Evolutionary conservation across 1,140 invertebrate genomes (phyloP).

Genomic region (Diabrotica undecimpunctata): DNA sequence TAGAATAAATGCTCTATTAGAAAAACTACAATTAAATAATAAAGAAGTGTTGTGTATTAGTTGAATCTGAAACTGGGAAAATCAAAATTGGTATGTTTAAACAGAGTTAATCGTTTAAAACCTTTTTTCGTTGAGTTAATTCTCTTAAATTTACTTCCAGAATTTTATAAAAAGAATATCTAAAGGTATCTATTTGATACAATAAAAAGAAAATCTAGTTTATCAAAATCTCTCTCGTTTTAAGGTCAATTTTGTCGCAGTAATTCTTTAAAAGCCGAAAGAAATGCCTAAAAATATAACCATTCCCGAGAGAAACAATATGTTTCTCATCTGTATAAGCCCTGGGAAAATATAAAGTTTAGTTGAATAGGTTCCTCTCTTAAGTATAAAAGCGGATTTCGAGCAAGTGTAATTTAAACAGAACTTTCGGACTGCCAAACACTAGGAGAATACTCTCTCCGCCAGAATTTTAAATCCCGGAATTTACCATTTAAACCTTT

Average conservation of each 20-base stretch:
- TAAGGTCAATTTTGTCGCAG: slow-evolving; percentile 2
- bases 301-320: slow-evolving; percentile 1
- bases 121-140: too few species aligned
- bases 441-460: not conserved
- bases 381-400: slow-evolving; percentile 14
- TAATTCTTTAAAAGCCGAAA: not conserved
- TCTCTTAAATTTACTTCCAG: too few species aligned
- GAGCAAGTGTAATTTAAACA: slow-evolving; percentile 11
- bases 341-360: slow-evolving; percentile 12
- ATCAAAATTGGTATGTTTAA: too few species aligned
- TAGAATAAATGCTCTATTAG: too few species aligned
- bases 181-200: too few species aligned
- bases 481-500: not conserved
- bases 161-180: too few species aligned
- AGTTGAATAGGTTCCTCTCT: slow-evolving; percentile 8
- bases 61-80: too few species aligned
- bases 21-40: too few species aligned
- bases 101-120: too few species aligned
- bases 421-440: slow-evolving; percentile 11
- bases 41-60: too few species aligned
- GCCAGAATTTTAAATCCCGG: slow-evolving; percentile 5
- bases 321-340: slow-evolving; percentile 6
- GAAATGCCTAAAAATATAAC: not conserved
- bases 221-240: too few species aligned
- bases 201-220: too few species aligned